Conservation (phyloP, 2,888 invertebrate genomes). For the Epirrhoe alternata region DNA sequence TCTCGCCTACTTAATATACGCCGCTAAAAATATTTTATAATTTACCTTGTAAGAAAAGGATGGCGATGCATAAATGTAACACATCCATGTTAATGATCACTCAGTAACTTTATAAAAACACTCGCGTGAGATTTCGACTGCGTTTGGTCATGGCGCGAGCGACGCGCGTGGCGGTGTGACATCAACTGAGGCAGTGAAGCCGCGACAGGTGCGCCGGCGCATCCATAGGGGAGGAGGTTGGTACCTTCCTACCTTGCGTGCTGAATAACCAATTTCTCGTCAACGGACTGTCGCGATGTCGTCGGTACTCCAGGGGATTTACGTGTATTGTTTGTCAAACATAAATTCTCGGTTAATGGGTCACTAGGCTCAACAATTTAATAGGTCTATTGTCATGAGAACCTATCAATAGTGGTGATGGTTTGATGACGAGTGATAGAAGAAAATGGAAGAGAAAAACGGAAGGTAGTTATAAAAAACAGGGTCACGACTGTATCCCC, state of each 20-base stretch:
- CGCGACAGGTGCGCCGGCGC: conserved; percentile 64
- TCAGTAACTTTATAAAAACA: conserved; percentile 59
- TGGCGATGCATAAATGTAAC: conserved; percentile 58
- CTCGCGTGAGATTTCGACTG: conserved; percentile 61
- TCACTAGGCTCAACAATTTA: conserved; percentile 45
- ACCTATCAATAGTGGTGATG: no score
- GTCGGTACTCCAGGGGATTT: conserved; percentile 53
- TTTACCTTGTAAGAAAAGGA: conserved; percentile 64
- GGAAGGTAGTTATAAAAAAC: no score
- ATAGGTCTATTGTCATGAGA: not conserved
- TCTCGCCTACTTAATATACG: conserved; percentile 37
- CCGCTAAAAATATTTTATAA: conserved; percentile 5
- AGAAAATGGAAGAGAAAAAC: no score
- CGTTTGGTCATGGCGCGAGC: conserved; percentile 64
- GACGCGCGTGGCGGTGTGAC: conserved; percentile 52
- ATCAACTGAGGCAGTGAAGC: conserved; percentile 54
- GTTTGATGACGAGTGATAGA: no score
- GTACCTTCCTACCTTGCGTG: conserved; percentile 63
- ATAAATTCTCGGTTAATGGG: conserved; percentile 48
- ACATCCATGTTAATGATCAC: conserved; percentile 73
- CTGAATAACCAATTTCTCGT: conserved; percentile 65
- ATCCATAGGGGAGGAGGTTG: conserved; percentile 45
- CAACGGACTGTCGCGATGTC: conserved; percentile 2
- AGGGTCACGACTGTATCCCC: no score
- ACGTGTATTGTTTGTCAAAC: conserved; percentile 49